Conservation (phyloP, 2,888 invertebrate genomes). For the Rhingia rostrata region DNA sequence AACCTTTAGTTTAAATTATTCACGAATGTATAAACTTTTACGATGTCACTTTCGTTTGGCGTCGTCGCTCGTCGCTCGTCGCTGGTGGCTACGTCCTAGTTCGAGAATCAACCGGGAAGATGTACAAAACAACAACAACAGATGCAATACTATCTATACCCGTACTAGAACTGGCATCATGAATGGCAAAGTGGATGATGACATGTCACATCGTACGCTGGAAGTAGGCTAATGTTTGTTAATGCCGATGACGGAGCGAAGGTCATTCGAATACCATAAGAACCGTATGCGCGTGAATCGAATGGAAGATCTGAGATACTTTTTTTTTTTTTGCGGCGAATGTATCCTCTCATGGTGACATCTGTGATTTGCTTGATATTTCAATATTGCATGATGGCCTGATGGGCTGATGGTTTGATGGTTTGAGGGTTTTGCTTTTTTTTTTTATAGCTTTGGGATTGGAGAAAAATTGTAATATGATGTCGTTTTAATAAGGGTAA, state of each 20-base stretch:
- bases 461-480: slow-evolving; percentile 27
- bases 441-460: slow-evolving; percentile 35
- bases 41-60: slow-evolving; percentile 38
- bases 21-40: slow-evolving; percentile 52
- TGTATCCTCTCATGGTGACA: slow-evolving; percentile 21
- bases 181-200: slow-evolving; percentile 46
- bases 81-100: neutral
- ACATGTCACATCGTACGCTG: slow-evolving; percentile 40
- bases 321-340: slow-evolving; percentile 1
- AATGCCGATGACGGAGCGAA: slow-evolving; percentile 32
- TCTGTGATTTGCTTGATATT: slow-evolving; percentile 47
- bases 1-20: slow-evolving; percentile 51
- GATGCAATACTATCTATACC: slow-evolving; percentile 18
- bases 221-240: slow-evolving; percentile 42
- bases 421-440: slow-evolving; percentile 7
- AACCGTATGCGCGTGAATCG: slow-evolving; percentile 45
- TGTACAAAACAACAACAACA: neutral
- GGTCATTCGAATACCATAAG: slow-evolving; percentile 41
- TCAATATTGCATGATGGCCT: slow-evolving; percentile 31
- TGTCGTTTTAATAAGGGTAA: slow-evolving; percentile 46
- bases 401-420: no score
- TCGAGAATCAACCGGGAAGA: neutral
- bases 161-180: slow-evolving; percentile 21
- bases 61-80: neutral
- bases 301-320: slow-evolving; percentile 27